phyloP scores from a whole-genome alignment of 2,113 vertebrate genomes.

The Phycodurus eques region DNA sequence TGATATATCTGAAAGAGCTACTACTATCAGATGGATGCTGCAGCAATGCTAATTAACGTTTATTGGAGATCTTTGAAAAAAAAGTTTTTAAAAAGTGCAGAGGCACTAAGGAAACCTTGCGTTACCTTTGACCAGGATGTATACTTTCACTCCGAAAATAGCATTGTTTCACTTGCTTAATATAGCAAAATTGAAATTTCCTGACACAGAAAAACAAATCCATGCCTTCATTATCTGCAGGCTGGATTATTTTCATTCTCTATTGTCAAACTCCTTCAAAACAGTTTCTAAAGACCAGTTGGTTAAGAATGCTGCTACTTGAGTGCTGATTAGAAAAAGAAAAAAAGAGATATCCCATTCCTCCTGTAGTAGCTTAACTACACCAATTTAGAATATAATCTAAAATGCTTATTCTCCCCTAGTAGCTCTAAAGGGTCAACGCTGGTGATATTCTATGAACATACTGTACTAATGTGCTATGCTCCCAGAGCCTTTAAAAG shows the following conservation, averaged over 20 bases:
- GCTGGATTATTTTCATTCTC: not conserved
- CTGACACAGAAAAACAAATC: not conserved
- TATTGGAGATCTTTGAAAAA: not conserved
- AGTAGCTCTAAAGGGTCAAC: not conserved
- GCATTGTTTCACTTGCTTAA: not conserved
- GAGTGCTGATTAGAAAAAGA: not conserved
- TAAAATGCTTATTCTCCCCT: not conserved
- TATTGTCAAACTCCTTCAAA: not conserved
- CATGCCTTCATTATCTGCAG: not conserved
- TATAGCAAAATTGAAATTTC: not conserved
- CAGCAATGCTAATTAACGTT: constrained; percentile 21
- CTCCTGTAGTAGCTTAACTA: not conserved
- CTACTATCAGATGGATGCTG: constrained; percentile 28
- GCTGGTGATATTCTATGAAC: not conserved
- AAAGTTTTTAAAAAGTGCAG: not conserved
- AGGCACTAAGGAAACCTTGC: not conserved
- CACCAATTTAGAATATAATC: not conserved
- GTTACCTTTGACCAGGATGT: not conserved
- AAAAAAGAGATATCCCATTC: not conserved
- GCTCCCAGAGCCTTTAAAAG: not conserved
- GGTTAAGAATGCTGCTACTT: not conserved
- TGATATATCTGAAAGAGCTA: constrained; percentile 11
- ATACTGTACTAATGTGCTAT: not conserved
- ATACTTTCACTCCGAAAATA: not conserved
- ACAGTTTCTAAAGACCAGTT: not conserved